A percentile compares a stretch with the other conserved stretches of the same genome.
phyloP scores from a whole-genome alignment of 2,797 vertebrate species.

The Moxostoma hubbsi region DNA sequence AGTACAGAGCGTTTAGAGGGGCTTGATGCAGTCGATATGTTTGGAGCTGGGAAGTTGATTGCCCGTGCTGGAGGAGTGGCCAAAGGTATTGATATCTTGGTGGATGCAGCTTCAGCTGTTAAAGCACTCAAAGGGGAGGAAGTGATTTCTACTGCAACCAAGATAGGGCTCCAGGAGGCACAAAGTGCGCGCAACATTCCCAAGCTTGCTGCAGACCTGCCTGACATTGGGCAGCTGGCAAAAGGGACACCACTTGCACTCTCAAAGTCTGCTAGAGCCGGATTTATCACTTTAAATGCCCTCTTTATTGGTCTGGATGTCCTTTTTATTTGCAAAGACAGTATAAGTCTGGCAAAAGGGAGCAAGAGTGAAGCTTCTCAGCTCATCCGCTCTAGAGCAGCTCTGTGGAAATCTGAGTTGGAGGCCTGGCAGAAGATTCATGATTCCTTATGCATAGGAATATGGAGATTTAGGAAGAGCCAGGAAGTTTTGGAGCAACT shows the following conservation, averaged over 20 bases:
- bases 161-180: slow-evolving; percentile 57
- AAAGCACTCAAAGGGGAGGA: slow-evolving; percentile 58
- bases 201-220: slow-evolving; percentile 67
- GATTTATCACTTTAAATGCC: slow-evolving; percentile 66
- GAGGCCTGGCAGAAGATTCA: slow-evolving; percentile 68
- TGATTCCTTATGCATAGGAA: slow-evolving; percentile 59
- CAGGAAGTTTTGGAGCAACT: slow-evolving; percentile 57
- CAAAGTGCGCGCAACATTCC: slow-evolving; percentile 59
- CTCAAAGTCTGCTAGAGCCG: slow-evolving; percentile 62
- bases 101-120: slow-evolving; percentile 52
- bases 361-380: slow-evolving; percentile 65
- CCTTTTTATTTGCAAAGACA: slow-evolving; percentile 74
- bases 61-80: background rate
- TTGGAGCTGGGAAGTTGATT: slow-evolving; percentile 20
- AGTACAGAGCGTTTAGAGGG: background rate
- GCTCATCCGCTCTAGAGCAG: slow-evolving; percentile 69
- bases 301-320: slow-evolving; percentile 74
- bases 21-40: rapidly evolving
- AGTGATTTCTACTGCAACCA: slow-evolving; percentile 36
- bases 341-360: slow-evolving; percentile 72
- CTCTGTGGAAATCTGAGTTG: slow-evolving; percentile 71
- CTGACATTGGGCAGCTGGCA: slow-evolving; percentile 70
- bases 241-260: slow-evolving; percentile 62
- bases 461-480: slow-evolving; percentile 44
- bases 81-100: slow-evolving; percentile 51